Base-by-base conservation (phyloP, 2,797 vertebrate genomes). In the Myotis daubentonii region DNA sequence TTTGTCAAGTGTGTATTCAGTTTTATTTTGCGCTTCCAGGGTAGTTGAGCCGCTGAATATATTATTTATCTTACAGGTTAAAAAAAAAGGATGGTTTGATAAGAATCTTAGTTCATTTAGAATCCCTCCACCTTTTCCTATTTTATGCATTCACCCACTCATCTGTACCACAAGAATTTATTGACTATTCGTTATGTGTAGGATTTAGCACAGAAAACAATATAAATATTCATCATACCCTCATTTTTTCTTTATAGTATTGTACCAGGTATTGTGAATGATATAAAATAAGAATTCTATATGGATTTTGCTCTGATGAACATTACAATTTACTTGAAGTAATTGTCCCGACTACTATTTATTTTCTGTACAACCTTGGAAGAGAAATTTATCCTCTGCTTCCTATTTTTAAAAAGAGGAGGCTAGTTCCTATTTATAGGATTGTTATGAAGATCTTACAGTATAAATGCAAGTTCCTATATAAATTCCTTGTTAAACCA, bases 11-110 rank as follows among this genome's bases (percentile, higher is more conserved):
- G 15, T 49, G 1, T 70, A n/a, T 76, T 65, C 53, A 89, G 3
- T 76, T 60, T 96, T 87, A 57, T 23, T 53, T 84, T 78, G n/a
- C 57, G n/a, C 28, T 86, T 93, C 76, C 5, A 83, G 70, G 53
- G 19, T 65, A 5, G 22, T 13, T 90, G 28, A 88, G 6, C 66
- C 83, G 5, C 33, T 91, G 72, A 81, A 47, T 47, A 19, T 80
- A n/a, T 53, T 89, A 76, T 81, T 90, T 71, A 65, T 83, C 65
- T 9, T 71, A 5, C 3, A 57, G 28, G 22, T 71, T 72, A 30
- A 22, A 78, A 81, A 76, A 70, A 65, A 62, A 5, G 51, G 49
- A 53, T 92, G 60, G 2, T 36, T 80, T 92, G 6, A 49, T 81
- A 71, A 71, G 44, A 82, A 89, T 62, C 41, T 71, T 60, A 33